Base-by-base conservation (phyloP, 2,113 vertebrate genomes). In the Aegotheles bennettii region DNA sequence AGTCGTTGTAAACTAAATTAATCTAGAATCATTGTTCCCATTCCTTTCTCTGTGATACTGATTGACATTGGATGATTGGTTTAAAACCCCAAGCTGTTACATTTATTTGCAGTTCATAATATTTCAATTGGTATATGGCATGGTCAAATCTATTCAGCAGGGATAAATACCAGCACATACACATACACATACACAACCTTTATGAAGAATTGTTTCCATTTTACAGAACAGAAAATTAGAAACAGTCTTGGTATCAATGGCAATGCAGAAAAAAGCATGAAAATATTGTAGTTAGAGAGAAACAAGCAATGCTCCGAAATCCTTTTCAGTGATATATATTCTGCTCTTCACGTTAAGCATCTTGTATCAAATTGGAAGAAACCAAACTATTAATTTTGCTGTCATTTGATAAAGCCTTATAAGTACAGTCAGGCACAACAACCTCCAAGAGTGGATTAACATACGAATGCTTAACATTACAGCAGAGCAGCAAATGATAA, bases 341-440 rank as follows among this genome's bases (percentile, higher is more conserved):
- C 64, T 67, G 24, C 54, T 95, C 88, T 91, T 92, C 59, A 59
- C 73, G 38, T 65, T 70, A 83, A 87, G 65, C 51, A 73, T 85
- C 59, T 92, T 82, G 31, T 50, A 87, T 65, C 61, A 74, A 95
- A 90, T 77, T 90, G 82, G 71, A 47, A 93, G 78, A 86, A 90
- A 43, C 29, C 43, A 88, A 91, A 68, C 64, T 93, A 88, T 77
- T 91, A 95, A 93, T 96, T 96, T 96, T 94, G 51, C 71, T 90
- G 63, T 91, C 42, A 56, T 77, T 88, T 91, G 63, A 74, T 80
- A 51, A 93, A 90, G 26, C 33, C 36, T 50, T 84, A n/a, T 50
- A n/a, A 35, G 53, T 57, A 82, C 31, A 75, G 51, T 54, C 53
- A 88, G 81, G 71, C 59, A 73, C 26, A 90, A 74, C 90, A 91